Conservation (phyloP, 2,888 invertebrate genomes). For the Caenorhabditis sp. region DNA sequence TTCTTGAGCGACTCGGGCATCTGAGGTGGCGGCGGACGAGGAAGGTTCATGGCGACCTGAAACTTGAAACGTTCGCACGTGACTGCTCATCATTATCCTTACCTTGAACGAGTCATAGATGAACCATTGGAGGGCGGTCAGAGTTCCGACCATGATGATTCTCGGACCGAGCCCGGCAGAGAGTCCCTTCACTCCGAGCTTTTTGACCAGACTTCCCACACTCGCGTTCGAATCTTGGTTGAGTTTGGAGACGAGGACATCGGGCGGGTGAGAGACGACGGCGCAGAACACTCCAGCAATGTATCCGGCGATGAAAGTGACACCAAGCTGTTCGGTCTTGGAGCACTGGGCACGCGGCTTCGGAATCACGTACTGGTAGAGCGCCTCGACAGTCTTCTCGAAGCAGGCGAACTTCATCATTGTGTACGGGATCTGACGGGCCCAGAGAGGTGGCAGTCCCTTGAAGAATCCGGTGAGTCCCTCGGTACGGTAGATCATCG, state of each 20-base stretch:
- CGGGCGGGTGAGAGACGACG: slow-evolving; percentile 96
- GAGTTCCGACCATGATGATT: slow-evolving; percentile 92
- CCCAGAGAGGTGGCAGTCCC: slow-evolving; percentile 93
- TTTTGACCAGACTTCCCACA: slow-evolving; percentile 85
- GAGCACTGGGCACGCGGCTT: slow-evolving; percentile 85
- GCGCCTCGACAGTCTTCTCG: slow-evolving; percentile 91
- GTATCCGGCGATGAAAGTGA: slow-evolving; percentile 95
- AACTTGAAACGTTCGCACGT: too few relatives aligned
- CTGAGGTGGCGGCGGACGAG: slow-evolving; percentile 94
- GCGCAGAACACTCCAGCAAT: slow-evolving; percentile 96
- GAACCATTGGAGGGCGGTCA: slow-evolving; percentile 93
- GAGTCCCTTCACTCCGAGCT: slow-evolving; percentile 83
- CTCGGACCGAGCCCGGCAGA: slow-evolving; percentile 86
- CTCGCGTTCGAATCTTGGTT: slow-evolving; percentile 90
- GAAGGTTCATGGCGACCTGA: slow-evolving; percentile 83
- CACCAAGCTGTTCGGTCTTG: slow-evolving; percentile 92
- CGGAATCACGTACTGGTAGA: slow-evolving; percentile 88
- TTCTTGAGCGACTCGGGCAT: slow-evolving; percentile 93
- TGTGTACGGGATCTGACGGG: slow-evolving; percentile 96
- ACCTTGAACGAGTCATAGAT: slow-evolving; percentile 90
- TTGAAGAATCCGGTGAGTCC: slow-evolving; percentile 81
- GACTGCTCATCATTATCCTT: too few relatives aligned
- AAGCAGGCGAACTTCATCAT: slow-evolving; percentile 99
- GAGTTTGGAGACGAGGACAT: slow-evolving; percentile 95
- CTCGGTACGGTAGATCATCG: slow-evolving; percentile 64